These are phyloP conservation scores for Drosophila lacicola DNA, from an alignment of 2,888 invertebrate genomes.

Conservation along the genomic window DNA sequence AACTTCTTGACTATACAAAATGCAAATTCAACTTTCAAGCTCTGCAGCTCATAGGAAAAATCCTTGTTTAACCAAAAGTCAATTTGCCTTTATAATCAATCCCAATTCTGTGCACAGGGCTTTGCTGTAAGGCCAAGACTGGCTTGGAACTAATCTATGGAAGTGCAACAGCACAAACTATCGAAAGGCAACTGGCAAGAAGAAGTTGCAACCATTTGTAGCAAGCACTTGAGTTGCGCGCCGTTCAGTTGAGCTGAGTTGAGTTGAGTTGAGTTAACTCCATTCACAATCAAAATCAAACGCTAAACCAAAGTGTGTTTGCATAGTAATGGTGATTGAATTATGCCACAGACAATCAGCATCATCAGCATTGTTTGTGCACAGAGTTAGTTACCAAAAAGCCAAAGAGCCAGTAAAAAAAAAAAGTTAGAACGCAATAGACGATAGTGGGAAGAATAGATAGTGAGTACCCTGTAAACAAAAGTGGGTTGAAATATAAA, in stretches of 20 bases:
- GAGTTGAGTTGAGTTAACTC: slow-evolving; percentile 6
- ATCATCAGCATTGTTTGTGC: slow-evolving; percentile 78
- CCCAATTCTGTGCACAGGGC: slow-evolving; percentile 28
- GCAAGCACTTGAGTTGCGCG: slow-evolving; percentile 4
- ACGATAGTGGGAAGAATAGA: not conserved
- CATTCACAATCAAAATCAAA: slow-evolving; percentile 70
- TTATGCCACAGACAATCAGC: slow-evolving; percentile 77
- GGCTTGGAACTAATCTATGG: slow-evolving; percentile 16
- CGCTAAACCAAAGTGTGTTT: slow-evolving; percentile 68
- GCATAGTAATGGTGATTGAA: slow-evolving; percentile 80
- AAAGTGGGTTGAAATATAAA: too few relatives aligned
- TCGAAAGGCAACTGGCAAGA: slow-evolving; percentile 5
- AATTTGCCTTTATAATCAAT: slow-evolving; percentile 51
- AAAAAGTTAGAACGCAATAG: slow-evolving; percentile 10
- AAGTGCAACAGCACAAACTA: slow-evolving; percentile 14
- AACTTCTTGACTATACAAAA: slow-evolving; percentile 4
- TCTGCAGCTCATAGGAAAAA: not conserved
- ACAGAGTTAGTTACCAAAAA: slow-evolving; percentile 58
- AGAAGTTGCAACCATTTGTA: slow-evolving; percentile 22
- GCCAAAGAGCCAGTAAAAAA: slow-evolving; percentile 6
- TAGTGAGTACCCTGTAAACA: not conserved
- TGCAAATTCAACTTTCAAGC: not conserved
- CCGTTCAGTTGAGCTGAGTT: slow-evolving; percentile 9
- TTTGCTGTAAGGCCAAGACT: slow-evolving; percentile 3
- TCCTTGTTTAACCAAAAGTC: slow-evolving; percentile 36